Evolutionary conservation across 2,797 vertebrate genomes (phyloP).

Genomic region (Bradypodion ventrale): DNA sequence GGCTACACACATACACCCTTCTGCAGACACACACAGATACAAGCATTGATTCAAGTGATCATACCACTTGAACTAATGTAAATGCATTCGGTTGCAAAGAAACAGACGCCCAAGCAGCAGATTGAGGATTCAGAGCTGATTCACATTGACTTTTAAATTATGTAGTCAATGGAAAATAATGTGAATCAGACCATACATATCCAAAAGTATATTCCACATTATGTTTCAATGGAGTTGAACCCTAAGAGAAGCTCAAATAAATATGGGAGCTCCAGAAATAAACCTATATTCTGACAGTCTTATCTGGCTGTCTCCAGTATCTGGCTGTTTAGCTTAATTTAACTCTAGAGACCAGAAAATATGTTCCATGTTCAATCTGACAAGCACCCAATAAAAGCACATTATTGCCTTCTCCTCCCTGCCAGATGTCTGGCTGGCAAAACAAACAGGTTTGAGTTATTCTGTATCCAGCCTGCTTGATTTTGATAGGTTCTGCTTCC

Average conservation of each 20-base stretch:
- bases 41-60: no score
- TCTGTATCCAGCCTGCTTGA: conserved; percentile 1
- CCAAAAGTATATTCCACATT: background rate
- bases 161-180: background rate
- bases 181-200: background rate
- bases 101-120: no score
- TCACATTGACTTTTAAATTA: no score
- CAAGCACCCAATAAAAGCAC: conserved; percentile 14
- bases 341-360: background rate
- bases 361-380: background rate
- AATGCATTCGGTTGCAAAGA: no score
- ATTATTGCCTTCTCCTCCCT: conserved; percentile 8
- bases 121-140: no score
- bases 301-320: background rate
- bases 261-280: background rate
- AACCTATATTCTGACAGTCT: background rate
- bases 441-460: conserved; percentile 19
- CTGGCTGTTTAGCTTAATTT: background rate
- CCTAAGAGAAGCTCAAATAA: background rate
- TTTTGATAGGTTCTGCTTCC: conserved; percentile 9
- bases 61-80: no score
- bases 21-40: no score
- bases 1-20: no score
- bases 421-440: conserved; percentile 31
- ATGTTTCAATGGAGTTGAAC: no score